A percentile compares a stretch with the other conserved stretches of the same genome.
Conservation (phyloP, 2,888 invertebrate genomes). For the Chydorus sphaericus region DNA sequence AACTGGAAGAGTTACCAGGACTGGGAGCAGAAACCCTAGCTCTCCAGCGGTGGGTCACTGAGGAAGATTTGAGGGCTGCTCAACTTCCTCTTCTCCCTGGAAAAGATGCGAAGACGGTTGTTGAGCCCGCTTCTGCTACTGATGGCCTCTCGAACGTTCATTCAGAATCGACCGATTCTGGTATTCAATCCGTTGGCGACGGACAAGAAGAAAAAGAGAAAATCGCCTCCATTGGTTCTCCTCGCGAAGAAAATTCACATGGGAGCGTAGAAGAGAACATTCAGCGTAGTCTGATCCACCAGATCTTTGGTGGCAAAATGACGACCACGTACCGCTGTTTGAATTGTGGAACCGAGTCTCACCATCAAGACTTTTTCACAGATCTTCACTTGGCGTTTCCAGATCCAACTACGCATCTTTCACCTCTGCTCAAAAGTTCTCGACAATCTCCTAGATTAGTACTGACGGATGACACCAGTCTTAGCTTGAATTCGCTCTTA, state of each 20-base stretch:
- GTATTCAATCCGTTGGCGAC: conserved; percentile 31
- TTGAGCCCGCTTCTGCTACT: conserved; percentile 26
- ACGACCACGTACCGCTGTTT: conserved; percentile 58
- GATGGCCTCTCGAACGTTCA: conserved; percentile 26
- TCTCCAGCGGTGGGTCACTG: conserved; percentile 30
- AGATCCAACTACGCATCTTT: conserved; percentile 18
- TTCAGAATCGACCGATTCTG: conserved; percentile 31
- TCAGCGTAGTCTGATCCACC: conserved; percentile 41
- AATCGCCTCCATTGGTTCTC: conserved; percentile 1
- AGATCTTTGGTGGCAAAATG: conserved; percentile 60
- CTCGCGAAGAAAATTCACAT: too few relatives aligned
- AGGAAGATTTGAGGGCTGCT: conserved; percentile 30
- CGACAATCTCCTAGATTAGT: conserved; percentile 32
- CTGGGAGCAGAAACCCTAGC: neutral
- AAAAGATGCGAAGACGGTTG: conserved; percentile 29
- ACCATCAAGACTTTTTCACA: conserved; percentile 60
- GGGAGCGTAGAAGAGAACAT: neutral
- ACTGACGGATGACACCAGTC: conserved; percentile 35
- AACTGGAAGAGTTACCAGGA: neutral
- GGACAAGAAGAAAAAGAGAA: conserved; percentile 21
- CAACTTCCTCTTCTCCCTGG: conserved; percentile 26
- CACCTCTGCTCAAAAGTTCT: neutral
- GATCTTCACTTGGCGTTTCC: conserved; percentile 42
- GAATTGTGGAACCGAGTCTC: conserved; percentile 52
- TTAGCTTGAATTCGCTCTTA: conserved; percentile 54